These are phyloP conservation scores for Hestina assimilis DNA, from an alignment of 1,140 invertebrate genomes.

Conservation along the genomic window DNA sequence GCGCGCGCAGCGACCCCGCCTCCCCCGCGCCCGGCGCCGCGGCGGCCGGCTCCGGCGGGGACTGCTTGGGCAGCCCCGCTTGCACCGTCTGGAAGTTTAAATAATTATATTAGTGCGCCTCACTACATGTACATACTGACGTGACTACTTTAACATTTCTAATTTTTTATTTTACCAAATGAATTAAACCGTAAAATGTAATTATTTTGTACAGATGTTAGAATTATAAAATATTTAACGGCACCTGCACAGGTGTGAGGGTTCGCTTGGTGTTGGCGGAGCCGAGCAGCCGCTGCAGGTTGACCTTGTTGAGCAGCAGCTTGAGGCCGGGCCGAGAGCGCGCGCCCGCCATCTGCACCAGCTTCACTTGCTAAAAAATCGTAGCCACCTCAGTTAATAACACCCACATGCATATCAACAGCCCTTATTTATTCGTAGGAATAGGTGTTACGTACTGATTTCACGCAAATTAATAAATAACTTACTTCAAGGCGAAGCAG, in stretches of 20 bases:
- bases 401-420: too few relatives aligned
- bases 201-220: too few relatives aligned
- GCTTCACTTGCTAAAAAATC: slow-evolving; percentile 21
- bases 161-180: too few relatives aligned
- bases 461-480: not conserved
- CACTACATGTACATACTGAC: too few relatives aligned
- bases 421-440: not conserved
- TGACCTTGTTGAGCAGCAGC: slow-evolving; percentile 30
- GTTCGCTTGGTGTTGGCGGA: not conserved
- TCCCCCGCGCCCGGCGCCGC: not conserved
- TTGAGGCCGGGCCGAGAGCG: slow-evolving; percentile 14
- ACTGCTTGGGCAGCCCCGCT: too few relatives aligned
- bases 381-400: not conserved
- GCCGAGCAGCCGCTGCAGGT: slow-evolving; percentile 21
- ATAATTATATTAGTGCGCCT: too few relatives aligned
- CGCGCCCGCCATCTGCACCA: slow-evolving; percentile 11
- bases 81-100: not conserved
- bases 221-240: too few relatives aligned
- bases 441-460: not conserved
- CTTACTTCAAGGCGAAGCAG: too few relatives aligned
- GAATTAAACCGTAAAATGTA: too few relatives aligned
- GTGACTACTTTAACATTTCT: too few relatives aligned
- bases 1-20: not conserved
- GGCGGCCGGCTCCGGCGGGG: not conserved
- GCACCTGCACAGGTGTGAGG: not conserved